Percentiles rank a stretch among this genome's conserved stretches.
phyloP scores from a whole-genome alignment of 1,140 invertebrate genomes.

The Drosophila tsacasi region DNA sequence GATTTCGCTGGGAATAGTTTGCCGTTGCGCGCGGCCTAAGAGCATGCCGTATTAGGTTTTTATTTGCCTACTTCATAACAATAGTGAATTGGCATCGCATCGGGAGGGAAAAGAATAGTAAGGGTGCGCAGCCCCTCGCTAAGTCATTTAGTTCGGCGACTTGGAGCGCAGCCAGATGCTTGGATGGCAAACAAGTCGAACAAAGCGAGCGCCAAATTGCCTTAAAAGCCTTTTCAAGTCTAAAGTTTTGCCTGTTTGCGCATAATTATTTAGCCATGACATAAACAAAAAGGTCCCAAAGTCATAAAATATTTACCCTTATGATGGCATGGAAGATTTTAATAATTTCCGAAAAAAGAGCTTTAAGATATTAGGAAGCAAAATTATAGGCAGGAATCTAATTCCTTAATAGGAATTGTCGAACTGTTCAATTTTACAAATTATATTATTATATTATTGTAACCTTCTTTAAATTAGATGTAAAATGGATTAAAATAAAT shows the following conservation, averaged over 20 bases:
- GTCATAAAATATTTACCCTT: slow-evolving; percentile 1
- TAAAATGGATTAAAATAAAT: not conserved
- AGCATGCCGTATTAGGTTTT: slow-evolving; percentile 76
- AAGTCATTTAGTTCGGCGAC: slow-evolving; percentile 68
- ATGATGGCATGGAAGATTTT: not conserved
- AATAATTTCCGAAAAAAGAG: not conserved
- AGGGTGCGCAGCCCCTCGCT: slow-evolving; percentile 21
- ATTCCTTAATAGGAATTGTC: too few relatives aligned
- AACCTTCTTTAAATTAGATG: too few relatives aligned
- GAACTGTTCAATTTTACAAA: too few relatives aligned
- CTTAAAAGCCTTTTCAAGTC: slow-evolving; percentile 79
- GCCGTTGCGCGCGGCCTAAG: slow-evolving; percentile 48
- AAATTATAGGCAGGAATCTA: not conserved
- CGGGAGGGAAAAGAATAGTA: not conserved
- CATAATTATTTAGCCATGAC: slow-evolving; percentile 78
- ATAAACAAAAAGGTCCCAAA: slow-evolving; percentile 26
- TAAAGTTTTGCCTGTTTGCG: slow-evolving; percentile 78
- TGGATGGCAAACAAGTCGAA: slow-evolving; percentile 73
- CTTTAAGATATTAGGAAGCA: not conserved
- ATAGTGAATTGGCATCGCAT: slow-evolving; percentile 37
- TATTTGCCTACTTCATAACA: slow-evolving; percentile 75
- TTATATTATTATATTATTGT: not conserved
- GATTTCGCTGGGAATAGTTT: slow-evolving; percentile 63
- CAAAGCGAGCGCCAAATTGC: slow-evolving; percentile 78
- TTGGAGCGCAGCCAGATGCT: slow-evolving; percentile 66